Evolutionary conservation across 2,797 vertebrate species (phyloP).

Genomic region (Ceryle rudis): DNA sequence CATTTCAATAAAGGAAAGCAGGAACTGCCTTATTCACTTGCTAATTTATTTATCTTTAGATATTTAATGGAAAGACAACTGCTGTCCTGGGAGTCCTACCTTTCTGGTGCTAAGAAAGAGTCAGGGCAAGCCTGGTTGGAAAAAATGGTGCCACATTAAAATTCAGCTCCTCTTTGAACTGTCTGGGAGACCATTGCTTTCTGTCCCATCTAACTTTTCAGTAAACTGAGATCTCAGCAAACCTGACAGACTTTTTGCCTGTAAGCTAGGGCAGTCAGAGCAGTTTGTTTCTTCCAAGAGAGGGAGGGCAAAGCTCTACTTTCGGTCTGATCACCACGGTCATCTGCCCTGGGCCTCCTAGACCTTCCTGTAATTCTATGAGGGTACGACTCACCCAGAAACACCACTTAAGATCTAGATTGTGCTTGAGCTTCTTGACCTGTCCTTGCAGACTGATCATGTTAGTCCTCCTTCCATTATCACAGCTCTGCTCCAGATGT

Average conservation of each 20-base stretch:
- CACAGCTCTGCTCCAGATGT: background rate
- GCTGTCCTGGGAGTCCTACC: background rate
- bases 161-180: background rate
- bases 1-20: background rate
- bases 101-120: background rate
- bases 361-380: background rate
- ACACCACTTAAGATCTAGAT: background rate
- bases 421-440: accelerated
- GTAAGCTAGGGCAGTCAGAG: background rate
- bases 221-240: background rate
- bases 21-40: background rate
- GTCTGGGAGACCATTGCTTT: background rate
- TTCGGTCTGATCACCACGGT: background rate
- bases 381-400: background rate
- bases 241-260: background rate
- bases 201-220: background rate
- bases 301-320: background rate
- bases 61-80: background rate
- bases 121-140: background rate
- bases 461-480: background rate
- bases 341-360: background rate
- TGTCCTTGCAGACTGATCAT: background rate
- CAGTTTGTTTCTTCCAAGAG: background rate
- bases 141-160: background rate
- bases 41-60: background rate